Percentiles rank a stretch among this genome's conserved stretches.
Conservation (phyloP, 2,888 invertebrate species). For the Anarsia innoxiella region DNA sequence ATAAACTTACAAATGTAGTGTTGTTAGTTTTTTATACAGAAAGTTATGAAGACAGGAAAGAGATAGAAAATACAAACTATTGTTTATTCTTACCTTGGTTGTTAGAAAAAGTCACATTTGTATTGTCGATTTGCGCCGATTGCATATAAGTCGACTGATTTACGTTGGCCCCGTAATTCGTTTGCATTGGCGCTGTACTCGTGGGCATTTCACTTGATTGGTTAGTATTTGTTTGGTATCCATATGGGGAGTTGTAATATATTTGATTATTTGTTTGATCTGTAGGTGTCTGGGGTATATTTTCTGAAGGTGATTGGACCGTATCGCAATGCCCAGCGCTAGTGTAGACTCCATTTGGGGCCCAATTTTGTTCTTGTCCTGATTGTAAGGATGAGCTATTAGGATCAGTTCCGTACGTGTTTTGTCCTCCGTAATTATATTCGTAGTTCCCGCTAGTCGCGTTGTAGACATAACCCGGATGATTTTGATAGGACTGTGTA, state of each 20-base stretch:
- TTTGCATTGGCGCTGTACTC: conserved; percentile 31
- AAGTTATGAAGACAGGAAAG: not conserved
- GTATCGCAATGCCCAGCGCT: conserved; percentile 63
- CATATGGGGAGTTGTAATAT: conserved; percentile 68
- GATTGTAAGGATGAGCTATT: conserved; percentile 10
- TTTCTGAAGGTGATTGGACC: conserved; percentile 63
- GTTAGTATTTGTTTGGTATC: conserved; percentile 50
- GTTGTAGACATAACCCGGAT: conserved; percentile 78
- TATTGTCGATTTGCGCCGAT: conserved; percentile 43
- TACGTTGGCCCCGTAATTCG: conserved; percentile 46
- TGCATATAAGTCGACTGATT: conserved; percentile 62
- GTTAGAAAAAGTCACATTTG: conserved; percentile 46
- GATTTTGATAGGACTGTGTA: conserved; percentile 59
- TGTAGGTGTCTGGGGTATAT: conserved; percentile 23
- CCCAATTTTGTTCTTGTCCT: conserved; percentile 41
- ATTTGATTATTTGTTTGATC: conserved; percentile 35
- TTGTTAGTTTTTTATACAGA: not conserved
- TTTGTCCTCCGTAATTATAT: conserved; percentile 79
- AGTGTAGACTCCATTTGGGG: conserved; percentile 55
- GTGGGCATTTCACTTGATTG: conserved; percentile 39
- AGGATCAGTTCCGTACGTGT: conserved; percentile 37
- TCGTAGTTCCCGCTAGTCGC: conserved; percentile 72
- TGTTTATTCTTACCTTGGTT: conserved; percentile 54
- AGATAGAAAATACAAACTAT: not conserved
- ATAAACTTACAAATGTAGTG: not conserved